A percentile compares a stretch with the other conserved stretches of the same genome.
Conservation (phyloP, 2,113 vertebrate genomes). For the Cyrtonyx montezumae region DNA sequence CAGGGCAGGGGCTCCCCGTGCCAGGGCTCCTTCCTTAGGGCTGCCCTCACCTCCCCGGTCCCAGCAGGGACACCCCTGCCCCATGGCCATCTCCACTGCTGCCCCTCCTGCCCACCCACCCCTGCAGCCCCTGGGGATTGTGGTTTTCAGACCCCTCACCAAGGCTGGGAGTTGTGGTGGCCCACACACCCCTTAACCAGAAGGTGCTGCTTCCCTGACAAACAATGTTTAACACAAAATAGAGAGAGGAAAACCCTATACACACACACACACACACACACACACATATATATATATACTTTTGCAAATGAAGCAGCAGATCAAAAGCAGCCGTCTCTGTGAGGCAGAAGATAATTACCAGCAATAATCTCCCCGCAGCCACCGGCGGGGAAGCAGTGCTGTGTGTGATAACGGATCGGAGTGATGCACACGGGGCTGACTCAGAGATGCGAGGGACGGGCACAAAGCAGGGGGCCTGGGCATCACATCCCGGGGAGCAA, state of each 20-base stretch:
- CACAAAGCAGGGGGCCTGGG: accelerated
- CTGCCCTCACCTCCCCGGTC: background rate
- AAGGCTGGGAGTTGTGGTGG: background rate
- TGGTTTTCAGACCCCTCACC: background rate
- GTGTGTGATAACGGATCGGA: background rate
- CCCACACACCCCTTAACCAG: accelerated
- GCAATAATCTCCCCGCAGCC: background rate
- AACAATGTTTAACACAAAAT: background rate
- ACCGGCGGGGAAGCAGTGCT: background rate
- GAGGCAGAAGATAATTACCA: background rate
- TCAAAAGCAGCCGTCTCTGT: background rate
- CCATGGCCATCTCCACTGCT: background rate
- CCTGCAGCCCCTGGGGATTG: background rate
- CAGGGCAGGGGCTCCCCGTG: accelerated
- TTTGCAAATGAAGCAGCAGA: background rate
- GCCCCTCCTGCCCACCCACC: background rate
- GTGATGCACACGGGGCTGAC: no score
- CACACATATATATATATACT: no score
- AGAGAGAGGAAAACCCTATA: background rate
- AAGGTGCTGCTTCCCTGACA: background rate
- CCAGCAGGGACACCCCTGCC: background rate
- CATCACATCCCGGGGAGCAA: accelerated
- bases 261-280: no score
- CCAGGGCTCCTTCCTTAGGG: accelerated
- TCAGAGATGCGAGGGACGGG: background rate